Evolutionary conservation across 2,888 invertebrate genomes (phyloP).

Genomic region (Pterostichus madidus): DNA sequence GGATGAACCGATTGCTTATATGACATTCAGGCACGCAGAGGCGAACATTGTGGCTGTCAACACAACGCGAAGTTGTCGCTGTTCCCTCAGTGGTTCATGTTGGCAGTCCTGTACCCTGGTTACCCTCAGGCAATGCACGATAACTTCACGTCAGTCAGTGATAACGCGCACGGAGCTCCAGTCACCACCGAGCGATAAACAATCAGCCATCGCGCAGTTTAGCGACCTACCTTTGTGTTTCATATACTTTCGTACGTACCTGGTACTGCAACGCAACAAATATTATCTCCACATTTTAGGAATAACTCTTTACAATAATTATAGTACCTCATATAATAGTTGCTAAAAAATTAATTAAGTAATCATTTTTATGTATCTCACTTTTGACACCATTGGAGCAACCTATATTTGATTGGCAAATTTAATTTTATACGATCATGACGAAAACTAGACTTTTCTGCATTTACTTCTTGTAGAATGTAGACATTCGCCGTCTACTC

Average conservation of each 20-base stretch:
- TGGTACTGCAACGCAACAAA: too few relatives aligned
- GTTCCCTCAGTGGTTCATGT: background rate
- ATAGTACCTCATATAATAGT: too few relatives aligned
- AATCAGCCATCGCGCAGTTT: conserved; percentile 7
- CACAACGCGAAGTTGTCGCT: conserved; percentile 18
- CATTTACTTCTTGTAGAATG: too few relatives aligned
- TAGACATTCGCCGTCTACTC: too few relatives aligned
- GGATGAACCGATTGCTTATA: conserved; percentile 1
- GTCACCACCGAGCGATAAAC: conserved; percentile 5
- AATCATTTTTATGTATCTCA: too few relatives aligned
- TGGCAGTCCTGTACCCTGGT: conserved; percentile 10
- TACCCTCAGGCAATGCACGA: conserved; percentile 7
- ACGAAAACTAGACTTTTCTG: too few relatives aligned
- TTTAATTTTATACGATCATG: too few relatives aligned
- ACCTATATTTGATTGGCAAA: too few relatives aligned
- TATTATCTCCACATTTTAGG: too few relatives aligned
- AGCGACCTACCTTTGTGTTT: conserved; percentile 13
- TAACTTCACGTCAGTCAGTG: conserved; percentile 32
- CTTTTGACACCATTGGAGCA: too few relatives aligned
- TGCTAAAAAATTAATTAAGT: too few relatives aligned
- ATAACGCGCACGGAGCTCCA: conserved; percentile 33
- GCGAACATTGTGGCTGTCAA: background rate
- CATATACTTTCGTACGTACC: background rate
- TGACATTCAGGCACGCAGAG: conserved; percentile 6
- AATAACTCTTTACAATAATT: too few relatives aligned